Evolutionary conservation across 2,888 invertebrate genomes (phyloP).

Genomic region (Pteria penguin): DNA sequence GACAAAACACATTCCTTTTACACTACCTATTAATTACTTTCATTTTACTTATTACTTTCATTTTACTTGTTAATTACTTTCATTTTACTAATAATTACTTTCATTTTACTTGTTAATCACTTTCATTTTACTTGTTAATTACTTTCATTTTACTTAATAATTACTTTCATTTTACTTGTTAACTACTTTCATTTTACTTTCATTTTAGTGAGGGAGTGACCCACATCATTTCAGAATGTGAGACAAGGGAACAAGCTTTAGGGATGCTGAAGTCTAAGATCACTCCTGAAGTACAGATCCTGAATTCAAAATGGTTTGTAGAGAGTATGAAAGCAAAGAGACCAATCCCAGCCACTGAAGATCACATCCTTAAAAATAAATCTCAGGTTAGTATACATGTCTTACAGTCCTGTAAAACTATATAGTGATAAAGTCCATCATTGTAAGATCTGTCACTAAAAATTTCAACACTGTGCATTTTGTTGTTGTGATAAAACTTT

Average conservation of each 20-base stretch:
- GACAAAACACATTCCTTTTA: too few relatives aligned
- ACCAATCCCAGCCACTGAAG: slow-evolving; percentile 52
- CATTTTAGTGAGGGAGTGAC: slow-evolving; percentile 41
- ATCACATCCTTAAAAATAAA: slow-evolving; percentile 41
- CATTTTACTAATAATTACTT: too few relatives aligned
- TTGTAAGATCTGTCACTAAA: too few relatives aligned
- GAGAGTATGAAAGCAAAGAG: slow-evolving; percentile 63
- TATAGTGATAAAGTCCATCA: too few relatives aligned
- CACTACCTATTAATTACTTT: too few relatives aligned
- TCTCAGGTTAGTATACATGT: too few relatives aligned
- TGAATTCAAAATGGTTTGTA: slow-evolving; percentile 64
- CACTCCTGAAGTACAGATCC: slow-evolving; percentile 38
- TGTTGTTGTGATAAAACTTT: too few relatives aligned
- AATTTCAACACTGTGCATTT: too few relatives aligned
- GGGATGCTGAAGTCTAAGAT: slow-evolving; percentile 42
- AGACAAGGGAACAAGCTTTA: slow-evolving; percentile 48
- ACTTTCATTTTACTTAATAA: slow-evolving; percentile 6
- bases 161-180: neutral
- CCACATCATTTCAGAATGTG: slow-evolving; percentile 53
- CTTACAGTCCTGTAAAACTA: too few relatives aligned
- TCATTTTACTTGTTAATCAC: too few relatives aligned
- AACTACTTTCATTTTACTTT: neutral
- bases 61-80: too few relatives aligned
- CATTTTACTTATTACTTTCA: too few relatives aligned
- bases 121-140: neutral